Evolutionary conservation across 1,140 invertebrate species (phyloP).

Genomic region (Neomicropteryx cornuta): DNA sequence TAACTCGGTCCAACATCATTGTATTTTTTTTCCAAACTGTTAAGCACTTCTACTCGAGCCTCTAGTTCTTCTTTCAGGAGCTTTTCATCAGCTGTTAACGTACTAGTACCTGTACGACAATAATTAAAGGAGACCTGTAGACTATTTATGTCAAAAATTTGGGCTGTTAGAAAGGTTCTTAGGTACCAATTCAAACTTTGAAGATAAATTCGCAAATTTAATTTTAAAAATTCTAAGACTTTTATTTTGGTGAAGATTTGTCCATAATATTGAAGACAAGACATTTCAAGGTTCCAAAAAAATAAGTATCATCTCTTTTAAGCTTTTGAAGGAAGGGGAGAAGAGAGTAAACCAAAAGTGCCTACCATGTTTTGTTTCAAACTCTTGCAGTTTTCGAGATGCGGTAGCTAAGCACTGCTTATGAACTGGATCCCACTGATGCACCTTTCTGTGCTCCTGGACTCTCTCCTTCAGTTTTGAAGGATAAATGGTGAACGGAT

Average conservation of each 20-base stretch:
- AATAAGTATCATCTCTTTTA: too few species aligned
- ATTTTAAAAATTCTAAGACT: too few species aligned
- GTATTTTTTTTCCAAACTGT: slow-evolving; percentile 79
- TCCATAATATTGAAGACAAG: too few species aligned
- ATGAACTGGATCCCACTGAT: slow-evolving; percentile 75
- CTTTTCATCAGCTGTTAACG: slow-evolving; percentile 60
- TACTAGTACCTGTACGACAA: slow-evolving; percentile 26
- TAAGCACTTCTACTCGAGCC: slow-evolving; percentile 72
- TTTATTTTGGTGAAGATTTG: too few species aligned
- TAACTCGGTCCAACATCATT: slow-evolving; percentile 78
- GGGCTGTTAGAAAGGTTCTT: not conserved
- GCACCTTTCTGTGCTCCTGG: slow-evolving; percentile 71
- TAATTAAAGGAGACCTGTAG: slow-evolving; percentile 7
- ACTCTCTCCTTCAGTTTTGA: slow-evolving; percentile 72
- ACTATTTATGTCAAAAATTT: slow-evolving; percentile 3
- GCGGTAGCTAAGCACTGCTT: slow-evolving; percentile 69
- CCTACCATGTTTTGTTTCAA: slow-evolving; percentile 47
- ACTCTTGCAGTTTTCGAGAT: slow-evolving; percentile 58
- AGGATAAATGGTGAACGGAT: slow-evolving; percentile 80
- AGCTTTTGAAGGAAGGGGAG: too few species aligned
- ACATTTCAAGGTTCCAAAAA: too few species aligned
- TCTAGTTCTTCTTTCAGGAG: slow-evolving; percentile 84
- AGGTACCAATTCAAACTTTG: not conserved
- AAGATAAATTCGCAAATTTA: too few species aligned
- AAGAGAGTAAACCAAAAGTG: too few species aligned